These are phyloP conservation scores for Homalodisca vitripennis DNA, from an alignment of 1,140 invertebrate species.

Conservation along the genomic window DNA sequence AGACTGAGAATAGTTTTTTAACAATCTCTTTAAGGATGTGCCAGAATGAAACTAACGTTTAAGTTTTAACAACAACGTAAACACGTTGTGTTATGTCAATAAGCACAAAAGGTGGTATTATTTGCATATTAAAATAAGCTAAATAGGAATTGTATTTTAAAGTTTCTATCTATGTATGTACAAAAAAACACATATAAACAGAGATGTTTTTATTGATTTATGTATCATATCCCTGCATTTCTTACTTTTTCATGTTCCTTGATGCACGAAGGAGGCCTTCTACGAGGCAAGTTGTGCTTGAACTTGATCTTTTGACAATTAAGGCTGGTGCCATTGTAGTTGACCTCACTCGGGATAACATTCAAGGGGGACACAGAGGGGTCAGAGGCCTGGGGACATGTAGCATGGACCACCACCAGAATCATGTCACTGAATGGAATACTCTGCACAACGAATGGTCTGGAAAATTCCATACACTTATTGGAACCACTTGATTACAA, in stretches of 20 bases:
- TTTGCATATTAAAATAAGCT: neutral
- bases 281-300: constrained; percentile 47
- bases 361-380: constrained; percentile 46
- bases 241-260: constrained; percentile 50
- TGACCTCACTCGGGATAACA: constrained; percentile 45
- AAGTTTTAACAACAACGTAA: neutral
- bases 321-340: constrained; percentile 39
- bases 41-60: neutral
- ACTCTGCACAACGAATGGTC: constrained; percentile 78
- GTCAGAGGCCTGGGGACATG: constrained; percentile 54
- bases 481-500: too few species aligned
- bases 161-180: neutral
- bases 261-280: constrained; percentile 47
- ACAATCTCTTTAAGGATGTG: too few species aligned
- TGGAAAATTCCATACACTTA: too few species aligned
- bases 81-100: neutral
- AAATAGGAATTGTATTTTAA: neutral
- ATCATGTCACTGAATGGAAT: constrained; percentile 83
- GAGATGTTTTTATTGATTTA: neutral
- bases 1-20: too few species aligned
- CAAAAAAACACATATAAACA: neutral
- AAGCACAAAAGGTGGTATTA: neutral
- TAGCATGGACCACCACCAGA: constrained; percentile 73
- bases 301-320: constrained; percentile 44
- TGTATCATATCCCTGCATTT: neutral